phyloP scores from a whole-genome alignment of 2,888 invertebrate genomes.

The Hesperia comma region DNA sequence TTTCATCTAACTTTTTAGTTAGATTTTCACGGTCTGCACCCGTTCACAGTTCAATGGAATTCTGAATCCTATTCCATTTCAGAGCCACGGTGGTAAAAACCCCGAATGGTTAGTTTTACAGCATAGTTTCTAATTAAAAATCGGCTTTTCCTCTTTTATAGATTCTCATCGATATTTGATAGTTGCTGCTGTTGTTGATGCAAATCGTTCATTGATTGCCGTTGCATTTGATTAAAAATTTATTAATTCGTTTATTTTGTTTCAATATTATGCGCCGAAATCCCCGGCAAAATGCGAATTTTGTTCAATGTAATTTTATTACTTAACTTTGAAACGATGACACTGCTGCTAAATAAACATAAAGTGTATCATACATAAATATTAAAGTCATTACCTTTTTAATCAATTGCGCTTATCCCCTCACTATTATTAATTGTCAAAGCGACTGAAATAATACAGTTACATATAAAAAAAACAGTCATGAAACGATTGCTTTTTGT shows the following conservation, averaged over 20 bases:
- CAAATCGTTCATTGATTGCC: slow-evolving; percentile 6
- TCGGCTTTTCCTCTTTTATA: slow-evolving; percentile 25
- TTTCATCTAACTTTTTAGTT: slow-evolving; percentile 69
- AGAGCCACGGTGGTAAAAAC: slow-evolving; percentile 63
- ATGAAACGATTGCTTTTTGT: too few species aligned
- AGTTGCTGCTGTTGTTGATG: slow-evolving; percentile 8
- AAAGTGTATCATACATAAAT: too few species aligned
- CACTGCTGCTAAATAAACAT: too few species aligned
- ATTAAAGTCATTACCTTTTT: too few species aligned
- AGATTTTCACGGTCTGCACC: slow-evolving; percentile 62
- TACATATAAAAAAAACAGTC: too few species aligned
- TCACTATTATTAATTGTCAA: too few species aligned
- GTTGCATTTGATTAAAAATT: slow-evolving; percentile 11
- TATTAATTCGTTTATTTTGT: background rate
- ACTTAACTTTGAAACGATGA: background rate
- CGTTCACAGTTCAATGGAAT: slow-evolving; percentile 68
- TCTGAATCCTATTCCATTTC: slow-evolving; percentile 64
- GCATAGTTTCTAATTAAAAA: slow-evolving; percentile 56
- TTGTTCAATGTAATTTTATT: too few species aligned
- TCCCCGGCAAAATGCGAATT: too few species aligned
- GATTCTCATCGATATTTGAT: slow-evolving; percentile 32
- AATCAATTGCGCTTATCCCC: too few species aligned
- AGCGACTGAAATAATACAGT: too few species aligned
- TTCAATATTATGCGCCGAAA: too few species aligned
- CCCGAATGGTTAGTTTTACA: slow-evolving; percentile 51